Evolutionary conservation across 2,113 vertebrate species (phyloP).

Genomic region (Ceyx melanurus): DNA sequence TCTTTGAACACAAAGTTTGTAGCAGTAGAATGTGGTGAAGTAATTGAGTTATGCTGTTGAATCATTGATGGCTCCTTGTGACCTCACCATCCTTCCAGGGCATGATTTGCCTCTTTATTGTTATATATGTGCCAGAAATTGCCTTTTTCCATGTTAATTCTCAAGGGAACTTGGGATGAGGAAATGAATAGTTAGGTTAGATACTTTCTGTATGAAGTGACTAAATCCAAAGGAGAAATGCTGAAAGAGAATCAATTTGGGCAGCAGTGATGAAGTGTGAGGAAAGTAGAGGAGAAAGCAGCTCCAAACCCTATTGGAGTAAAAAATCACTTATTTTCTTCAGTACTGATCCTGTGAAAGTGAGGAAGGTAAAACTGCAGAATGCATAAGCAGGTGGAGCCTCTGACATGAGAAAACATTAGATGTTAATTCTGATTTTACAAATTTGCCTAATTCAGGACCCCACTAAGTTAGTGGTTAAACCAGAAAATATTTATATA

Average conservation of each 20-base stretch:
- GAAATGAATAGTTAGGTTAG: neutral
- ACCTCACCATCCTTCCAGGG: neutral
- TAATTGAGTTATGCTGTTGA: neutral
- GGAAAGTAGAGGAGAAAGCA: neutral
- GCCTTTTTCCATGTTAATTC: neutral
- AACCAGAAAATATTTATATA: neutral
- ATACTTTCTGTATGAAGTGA: neutral
- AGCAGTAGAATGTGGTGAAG: neutral
- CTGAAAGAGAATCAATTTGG: neutral
- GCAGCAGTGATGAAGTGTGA: accelerated
- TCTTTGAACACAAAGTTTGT: neutral
- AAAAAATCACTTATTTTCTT: neutral
- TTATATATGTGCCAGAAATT: neutral
- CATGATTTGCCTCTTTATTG: neutral
- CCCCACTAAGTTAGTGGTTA: neutral
- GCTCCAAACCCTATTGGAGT: neutral
- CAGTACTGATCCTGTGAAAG: neutral
- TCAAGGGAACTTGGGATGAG: neutral
- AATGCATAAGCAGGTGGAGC: neutral
- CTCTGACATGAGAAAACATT: neutral
- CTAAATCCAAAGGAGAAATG: neutral
- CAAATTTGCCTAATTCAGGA: neutral
- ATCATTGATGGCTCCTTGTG: neutral
- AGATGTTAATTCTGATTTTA: neutral
- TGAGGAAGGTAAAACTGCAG: neutral